Evolutionary conservation across 2,888 invertebrate species (phyloP).

Genomic region (Aleiodes alternator): DNA sequence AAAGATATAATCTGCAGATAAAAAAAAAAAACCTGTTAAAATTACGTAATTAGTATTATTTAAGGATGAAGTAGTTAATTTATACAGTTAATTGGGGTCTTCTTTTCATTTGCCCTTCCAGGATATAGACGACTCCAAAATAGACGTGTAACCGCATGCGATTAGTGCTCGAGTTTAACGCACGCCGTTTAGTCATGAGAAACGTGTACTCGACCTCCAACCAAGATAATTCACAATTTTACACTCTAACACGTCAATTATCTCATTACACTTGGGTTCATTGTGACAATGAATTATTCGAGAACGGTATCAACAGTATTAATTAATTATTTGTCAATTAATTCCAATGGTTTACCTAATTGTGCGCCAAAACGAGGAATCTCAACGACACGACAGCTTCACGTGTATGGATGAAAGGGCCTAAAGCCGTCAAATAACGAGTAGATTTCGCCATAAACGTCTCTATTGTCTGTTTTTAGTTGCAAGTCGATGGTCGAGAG

Average conservation of each 20-base stretch:
- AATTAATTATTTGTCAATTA: slow-evolving; percentile 35
- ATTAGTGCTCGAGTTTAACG: slow-evolving; percentile 23
- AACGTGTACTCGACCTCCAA: slow-evolving; percentile 56
- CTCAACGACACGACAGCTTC: slow-evolving; percentile 61
- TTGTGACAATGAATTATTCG: background rate
- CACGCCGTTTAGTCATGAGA: slow-evolving; percentile 45
- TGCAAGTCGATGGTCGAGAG: no score
- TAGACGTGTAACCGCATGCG: slow-evolving; percentile 34
- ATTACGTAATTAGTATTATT: slow-evolving; percentile 45
- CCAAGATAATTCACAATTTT: slow-evolving; percentile 52
- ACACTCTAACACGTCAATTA: slow-evolving; percentile 24
- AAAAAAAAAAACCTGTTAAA: background rate
- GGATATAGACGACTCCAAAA: slow-evolving; percentile 30
- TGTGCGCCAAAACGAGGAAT: slow-evolving; percentile 66
- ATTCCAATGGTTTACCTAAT: slow-evolving; percentile 61
- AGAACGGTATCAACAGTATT: background rate
- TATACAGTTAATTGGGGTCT: background rate
- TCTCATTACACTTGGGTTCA: background rate
- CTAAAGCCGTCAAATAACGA: background rate
- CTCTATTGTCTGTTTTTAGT: no score
- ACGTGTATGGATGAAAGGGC: slow-evolving; percentile 61
- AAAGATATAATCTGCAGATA: slow-evolving; percentile 35
- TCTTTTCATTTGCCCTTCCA: background rate
- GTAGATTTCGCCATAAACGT: no score
- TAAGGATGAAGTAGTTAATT: background rate